Conservation (phyloP, 2,113 vertebrate genomes). For the Tachuris rubrigastra region DNA sequence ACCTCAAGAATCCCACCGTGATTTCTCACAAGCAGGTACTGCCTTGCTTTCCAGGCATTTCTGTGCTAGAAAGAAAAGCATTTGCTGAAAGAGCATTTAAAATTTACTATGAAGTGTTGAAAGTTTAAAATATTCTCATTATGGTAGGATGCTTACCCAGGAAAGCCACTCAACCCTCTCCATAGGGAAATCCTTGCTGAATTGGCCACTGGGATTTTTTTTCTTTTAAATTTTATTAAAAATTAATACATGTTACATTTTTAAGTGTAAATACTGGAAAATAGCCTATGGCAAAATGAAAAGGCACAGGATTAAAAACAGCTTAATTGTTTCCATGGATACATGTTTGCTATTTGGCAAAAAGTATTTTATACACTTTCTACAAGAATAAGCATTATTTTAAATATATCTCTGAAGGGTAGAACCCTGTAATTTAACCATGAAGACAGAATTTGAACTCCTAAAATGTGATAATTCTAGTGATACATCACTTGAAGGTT, state of each 20-base stretch:
- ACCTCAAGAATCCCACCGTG: too few species aligned
- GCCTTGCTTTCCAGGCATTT: neutral
- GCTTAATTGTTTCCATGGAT: constrained; percentile 23
- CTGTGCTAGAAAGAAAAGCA: neutral
- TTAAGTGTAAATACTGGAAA: constrained; percentile 55
- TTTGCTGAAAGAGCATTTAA: neutral
- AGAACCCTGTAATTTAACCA: neutral
- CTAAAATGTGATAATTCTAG: neutral
- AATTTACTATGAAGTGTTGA: neutral
- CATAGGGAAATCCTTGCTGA: neutral
- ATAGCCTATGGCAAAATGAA: constrained; percentile 52
- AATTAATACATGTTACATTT: constrained; percentile 34
- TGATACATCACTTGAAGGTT: neutral
- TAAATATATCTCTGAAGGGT: constrained; percentile 2
- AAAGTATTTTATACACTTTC: constrained; percentile 26
- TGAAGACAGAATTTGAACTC: neutral
- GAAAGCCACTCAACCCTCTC: neutral
- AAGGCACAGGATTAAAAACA: constrained; percentile 49
- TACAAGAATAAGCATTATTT: constrained; percentile 36
- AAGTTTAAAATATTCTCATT: neutral
- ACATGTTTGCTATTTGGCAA: constrained; percentile 16
- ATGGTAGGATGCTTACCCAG: neutral
- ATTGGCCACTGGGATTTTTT: neutral
- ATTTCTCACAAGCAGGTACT: neutral
- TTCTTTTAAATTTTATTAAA: constrained; percentile 30